Evolutionary conservation across 2,797 vertebrate genomes (phyloP), one percentile per base, ranked within the genome.

Genomic region (Poecilia picta): DNA sequence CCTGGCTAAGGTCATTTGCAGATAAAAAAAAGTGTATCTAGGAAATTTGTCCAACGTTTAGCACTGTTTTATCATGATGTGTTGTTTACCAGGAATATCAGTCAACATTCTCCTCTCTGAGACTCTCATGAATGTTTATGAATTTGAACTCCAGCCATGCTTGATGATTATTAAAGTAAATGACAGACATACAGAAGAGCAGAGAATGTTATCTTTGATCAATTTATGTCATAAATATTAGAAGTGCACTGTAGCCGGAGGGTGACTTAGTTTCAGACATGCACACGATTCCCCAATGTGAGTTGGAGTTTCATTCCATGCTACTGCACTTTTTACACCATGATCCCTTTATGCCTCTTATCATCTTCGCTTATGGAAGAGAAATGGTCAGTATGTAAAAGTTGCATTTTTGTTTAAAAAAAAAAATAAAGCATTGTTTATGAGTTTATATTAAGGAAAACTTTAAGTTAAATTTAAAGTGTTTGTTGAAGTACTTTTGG

Each of bases 391-490:
- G 49, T 49, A 74, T 80, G 83, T 43, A 86, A 83, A 59, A 6
- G 33, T 80, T 82, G 81, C 76, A 77, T 91, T 84, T 85, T 55
- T 64, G 81, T 85, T 10, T 72, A 25, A 47, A 76, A 82, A 76
- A 82, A 73, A 72, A 73, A 75, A 43, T 16, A 11, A n/a, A 12
- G 7, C 41, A 45, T 75, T 83, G 85, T 86, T 90, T 88, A 90
- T 88, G 80, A 83, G 39, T 7, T 31, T 72, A 51, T 81, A 82
- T 85, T 87, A 81, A 87, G 76, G 79, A 91, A 88, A 91, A 92
- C 81, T 81, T 89, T 88, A 92, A 91, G 89, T 82, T 88, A 90
- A 94, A 91, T 83, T 73, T 18, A 78, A 87, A 87, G 82, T 90
- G 80, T 90, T 86, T 86, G 80, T 75, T 84, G 74, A 78, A 85